These are phyloP conservation scores for Carcina quercana DNA, from an alignment of 2,888 invertebrate genomes.

Conservation along the genomic window DNA sequence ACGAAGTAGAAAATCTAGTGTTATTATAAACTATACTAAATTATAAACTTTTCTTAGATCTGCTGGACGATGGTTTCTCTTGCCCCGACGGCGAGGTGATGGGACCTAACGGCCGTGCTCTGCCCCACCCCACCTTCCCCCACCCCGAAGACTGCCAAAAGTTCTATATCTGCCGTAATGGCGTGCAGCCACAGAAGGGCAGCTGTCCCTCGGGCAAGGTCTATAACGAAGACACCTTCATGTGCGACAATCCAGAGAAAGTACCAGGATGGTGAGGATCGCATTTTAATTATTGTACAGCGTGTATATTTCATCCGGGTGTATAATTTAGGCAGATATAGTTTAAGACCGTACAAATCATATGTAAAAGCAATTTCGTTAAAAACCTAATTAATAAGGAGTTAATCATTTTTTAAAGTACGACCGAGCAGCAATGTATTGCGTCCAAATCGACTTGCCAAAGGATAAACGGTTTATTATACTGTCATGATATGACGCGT, in stretches of 20 bases:
- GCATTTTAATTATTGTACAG: neutral
- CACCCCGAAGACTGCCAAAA: constrained; percentile 88
- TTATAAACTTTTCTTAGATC: constrained; percentile 73
- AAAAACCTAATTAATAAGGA: too few species aligned
- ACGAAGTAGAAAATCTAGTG: too few species aligned
- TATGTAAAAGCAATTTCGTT: too few species aligned
- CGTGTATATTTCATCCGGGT: too few species aligned
- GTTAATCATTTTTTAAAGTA: too few species aligned
- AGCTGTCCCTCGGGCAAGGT: constrained; percentile 83
- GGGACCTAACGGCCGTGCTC: constrained; percentile 79
- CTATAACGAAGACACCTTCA: constrained; percentile 84
- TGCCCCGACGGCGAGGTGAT: constrained; percentile 81
- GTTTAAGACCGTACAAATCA: too few species aligned
- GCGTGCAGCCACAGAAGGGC: constrained; percentile 83
- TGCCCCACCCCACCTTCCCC: constrained; percentile 85
- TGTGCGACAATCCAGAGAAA: constrained; percentile 84
- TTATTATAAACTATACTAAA: too few species aligned
- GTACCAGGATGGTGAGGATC: constrained; percentile 82
- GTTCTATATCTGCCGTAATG: constrained; percentile 88
- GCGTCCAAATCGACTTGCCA: too few species aligned
- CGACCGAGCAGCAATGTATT: too few species aligned
- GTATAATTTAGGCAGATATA: too few species aligned
- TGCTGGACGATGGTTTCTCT: constrained; percentile 83
- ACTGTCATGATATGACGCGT: too few species aligned
- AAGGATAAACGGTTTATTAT: too few species aligned